These are phyloP conservation scores for Pelagia noctiluca DNA, from an alignment of 30 jellyfish, hydroid and myxozoan species.

Conservation along the genomic window DNA sequence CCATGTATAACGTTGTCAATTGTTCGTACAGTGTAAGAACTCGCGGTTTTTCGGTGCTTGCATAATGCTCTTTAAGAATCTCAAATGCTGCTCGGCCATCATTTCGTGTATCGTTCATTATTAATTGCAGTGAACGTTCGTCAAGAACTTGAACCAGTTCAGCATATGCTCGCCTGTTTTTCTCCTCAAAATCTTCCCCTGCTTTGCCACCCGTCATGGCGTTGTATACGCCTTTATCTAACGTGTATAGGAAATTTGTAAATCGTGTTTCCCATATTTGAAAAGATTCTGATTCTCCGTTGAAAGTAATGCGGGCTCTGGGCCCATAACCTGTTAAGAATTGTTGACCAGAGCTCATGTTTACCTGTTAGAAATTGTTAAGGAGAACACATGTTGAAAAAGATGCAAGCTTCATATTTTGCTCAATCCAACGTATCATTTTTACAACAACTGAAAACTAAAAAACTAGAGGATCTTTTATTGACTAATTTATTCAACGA, in stretches of 20 bases:
- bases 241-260: slow-evolving; percentile 39
- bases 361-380: too few relatives aligned
- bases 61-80: slow-evolving; percentile 18
- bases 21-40: slow-evolving; percentile 30
- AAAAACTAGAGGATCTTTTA: too few relatives aligned
- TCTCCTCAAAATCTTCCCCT: slow-evolving; percentile 1
- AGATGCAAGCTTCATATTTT: too few relatives aligned
- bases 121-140: slow-evolving; percentile 23
- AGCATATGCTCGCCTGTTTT: slow-evolving; percentile 52
- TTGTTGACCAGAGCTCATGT: too few relatives aligned
- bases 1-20: slow-evolving; percentile 25
- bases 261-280: slow-evolving; percentile 64
- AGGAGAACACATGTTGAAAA: too few relatives aligned
- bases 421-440: too few relatives aligned
- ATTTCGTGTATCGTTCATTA: slow-evolving; percentile 34
- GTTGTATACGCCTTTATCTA: slow-evolving; percentile 10
- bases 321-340: slow-evolving; percentile 86
- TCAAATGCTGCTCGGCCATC: slow-evolving; percentile 34
- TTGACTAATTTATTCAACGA: too few relatives aligned
- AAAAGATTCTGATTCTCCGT: slow-evolving; percentile 43
- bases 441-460: too few relatives aligned
- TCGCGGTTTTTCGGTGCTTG: slow-evolving; percentile 45
- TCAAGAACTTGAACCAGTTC: slow-evolving; percentile 46
- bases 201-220: slow-evolving; percentile 10
- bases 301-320: slow-evolving; percentile 45